These are phyloP conservation scores for Achlya flavicornis DNA, from an alignment of 2,888 invertebrate genomes.

Conservation along the genomic window DNA sequence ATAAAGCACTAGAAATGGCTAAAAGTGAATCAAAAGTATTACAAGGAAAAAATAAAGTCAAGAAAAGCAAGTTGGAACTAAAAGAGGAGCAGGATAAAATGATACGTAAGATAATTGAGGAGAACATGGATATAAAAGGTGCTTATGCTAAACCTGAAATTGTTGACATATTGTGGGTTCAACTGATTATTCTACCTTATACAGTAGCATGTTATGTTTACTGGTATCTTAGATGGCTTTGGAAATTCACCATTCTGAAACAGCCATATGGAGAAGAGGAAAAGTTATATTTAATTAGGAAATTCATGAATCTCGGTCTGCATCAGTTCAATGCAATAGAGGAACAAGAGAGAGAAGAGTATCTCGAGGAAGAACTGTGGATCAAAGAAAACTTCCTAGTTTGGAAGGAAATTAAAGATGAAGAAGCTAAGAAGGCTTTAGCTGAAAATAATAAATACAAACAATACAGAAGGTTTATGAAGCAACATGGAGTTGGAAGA, in stretches of 20 bases:
- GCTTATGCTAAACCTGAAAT: slow-evolving; percentile 94
- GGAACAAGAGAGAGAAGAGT: slow-evolving; percentile 89
- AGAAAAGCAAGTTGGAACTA: slow-evolving; percentile 85
- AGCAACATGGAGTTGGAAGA: slow-evolving; percentile 93
- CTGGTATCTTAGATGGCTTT: slow-evolving; percentile 92
- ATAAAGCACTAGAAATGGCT: slow-evolving; percentile 89
- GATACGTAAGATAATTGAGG: slow-evolving; percentile 92
- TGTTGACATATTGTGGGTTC: slow-evolving; percentile 92
- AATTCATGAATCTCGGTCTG: slow-evolving; percentile 88
- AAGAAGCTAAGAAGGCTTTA: slow-evolving; percentile 91
- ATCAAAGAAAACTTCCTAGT: slow-evolving; percentile 89
- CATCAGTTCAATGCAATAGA: slow-evolving; percentile 89
- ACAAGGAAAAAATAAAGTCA: slow-evolving; percentile 82
- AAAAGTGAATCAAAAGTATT: slow-evolving; percentile 83
- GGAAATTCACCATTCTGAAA: slow-evolving; percentile 89
- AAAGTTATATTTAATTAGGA: slow-evolving; percentile 92
- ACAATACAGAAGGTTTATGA: slow-evolving; percentile 94
- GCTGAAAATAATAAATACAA: slow-evolving; percentile 95
- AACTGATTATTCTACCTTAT: slow-evolving; percentile 91
- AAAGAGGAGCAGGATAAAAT: slow-evolving; percentile 92
- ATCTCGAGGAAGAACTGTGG: slow-evolving; percentile 91
- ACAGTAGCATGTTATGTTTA: slow-evolving; percentile 87
- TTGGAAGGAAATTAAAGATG: slow-evolving; percentile 93
- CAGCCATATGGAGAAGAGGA: slow-evolving; percentile 92
- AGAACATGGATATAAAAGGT: slow-evolving; percentile 97